These are phyloP conservation scores for Varecia variegata DNA, from an alignment of 2,797 vertebrate genomes.

Conservation along the genomic window DNA sequence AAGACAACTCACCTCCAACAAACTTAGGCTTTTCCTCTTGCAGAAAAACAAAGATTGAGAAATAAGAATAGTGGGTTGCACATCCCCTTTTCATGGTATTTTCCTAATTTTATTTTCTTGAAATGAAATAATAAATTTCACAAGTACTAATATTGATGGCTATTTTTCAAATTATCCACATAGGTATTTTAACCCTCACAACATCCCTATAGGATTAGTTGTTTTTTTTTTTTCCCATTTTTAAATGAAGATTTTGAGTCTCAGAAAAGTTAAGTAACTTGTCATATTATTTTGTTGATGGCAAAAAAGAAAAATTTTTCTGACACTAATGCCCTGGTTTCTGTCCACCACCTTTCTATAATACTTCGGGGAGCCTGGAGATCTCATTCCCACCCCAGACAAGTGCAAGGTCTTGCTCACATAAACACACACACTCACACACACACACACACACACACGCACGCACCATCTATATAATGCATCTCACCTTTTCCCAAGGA, in stretches of 20 bases:
- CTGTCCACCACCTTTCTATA: not conserved
- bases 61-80: not conserved
- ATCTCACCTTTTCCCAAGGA: not conserved
- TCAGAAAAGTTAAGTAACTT: constrained; percentile 30
- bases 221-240: not conserved
- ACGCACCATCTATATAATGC: not conserved
- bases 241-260: not conserved
- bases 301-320: not conserved
- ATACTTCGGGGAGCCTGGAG: not conserved
- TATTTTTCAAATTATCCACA: not conserved
- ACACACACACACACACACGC: not conserved
- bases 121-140: constrained; percentile 25
- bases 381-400: not conserved
- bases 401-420: not conserved
- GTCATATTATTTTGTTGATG: not conserved
- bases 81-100: not conserved
- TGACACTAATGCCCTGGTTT: not conserved
- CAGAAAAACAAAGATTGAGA: constrained; percentile 24
- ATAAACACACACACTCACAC: not conserved
- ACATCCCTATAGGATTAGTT: not conserved
- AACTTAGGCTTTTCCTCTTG: not conserved
- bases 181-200: not conserved
- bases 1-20: not conserved
- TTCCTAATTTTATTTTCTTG: constrained; percentile 1
- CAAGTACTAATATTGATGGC: not conserved